Percentiles rank a stretch among this genome's conserved stretches.
Conservation (phyloP, 1,140 invertebrate genomes). For the Thalassaphorura encarpata region DNA sequence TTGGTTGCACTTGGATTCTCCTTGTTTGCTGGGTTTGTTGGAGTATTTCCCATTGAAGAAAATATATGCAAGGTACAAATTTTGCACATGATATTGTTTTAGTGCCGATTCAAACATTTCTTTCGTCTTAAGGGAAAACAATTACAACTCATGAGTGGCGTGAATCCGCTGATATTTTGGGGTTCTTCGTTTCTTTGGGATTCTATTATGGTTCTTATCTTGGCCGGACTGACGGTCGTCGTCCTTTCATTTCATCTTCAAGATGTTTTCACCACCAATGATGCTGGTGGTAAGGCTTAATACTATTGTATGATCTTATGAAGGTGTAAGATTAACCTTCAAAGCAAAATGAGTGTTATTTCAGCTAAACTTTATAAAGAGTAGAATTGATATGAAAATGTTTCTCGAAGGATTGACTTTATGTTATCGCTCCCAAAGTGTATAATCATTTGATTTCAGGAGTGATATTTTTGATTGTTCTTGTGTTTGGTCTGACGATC, state of each 20-base stretch:
- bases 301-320: too few species aligned
- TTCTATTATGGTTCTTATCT: conserved; percentile 14
- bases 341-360: too few species aligned
- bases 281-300: too few species aligned
- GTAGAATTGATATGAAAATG: too few species aligned
- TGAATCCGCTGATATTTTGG: conserved; percentile 61
- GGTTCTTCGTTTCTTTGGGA: conserved; percentile 28
- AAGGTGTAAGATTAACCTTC: too few species aligned
- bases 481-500: neutral
- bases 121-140: conserved; percentile 46
- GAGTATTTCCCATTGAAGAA: conserved; percentile 58
- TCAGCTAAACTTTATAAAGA: too few species aligned
- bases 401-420: too few species aligned
- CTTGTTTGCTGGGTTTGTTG: conserved; percentile 60
- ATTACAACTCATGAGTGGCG: conserved; percentile 64
- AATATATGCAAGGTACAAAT: conserved; percentile 36
- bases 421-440: too few species aligned
- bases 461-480: neutral
- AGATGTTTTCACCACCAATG: too few species aligned
- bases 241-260: too few species aligned
- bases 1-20: conserved; percentile 38
- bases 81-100: neutral
- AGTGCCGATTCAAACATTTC: too few species aligned
- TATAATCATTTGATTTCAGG: too few species aligned
- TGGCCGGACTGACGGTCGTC: conserved; percentile 22